Base-by-base conservation (phyloP, 2,797 vertebrate genomes). In the Myotis daubentonii region DNA sequence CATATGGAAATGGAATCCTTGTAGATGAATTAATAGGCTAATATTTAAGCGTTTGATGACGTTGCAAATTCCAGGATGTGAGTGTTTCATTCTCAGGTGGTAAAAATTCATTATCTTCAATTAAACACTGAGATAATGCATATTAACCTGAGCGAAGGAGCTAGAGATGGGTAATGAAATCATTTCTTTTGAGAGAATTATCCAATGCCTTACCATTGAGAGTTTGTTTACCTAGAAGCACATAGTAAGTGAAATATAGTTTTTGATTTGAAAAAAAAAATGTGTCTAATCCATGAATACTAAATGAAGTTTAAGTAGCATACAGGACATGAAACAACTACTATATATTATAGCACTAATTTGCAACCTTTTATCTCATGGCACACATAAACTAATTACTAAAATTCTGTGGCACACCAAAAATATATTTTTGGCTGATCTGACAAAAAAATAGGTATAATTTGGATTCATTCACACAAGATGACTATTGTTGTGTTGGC, bases 1-100 rank as follows among this genome's bases (percentile, higher is more conserved):
- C 44, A 70, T 49, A 74, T 41, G 36, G 55, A 92, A 94, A 92
- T 70, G 23, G 20, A 89, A 78, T 92, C 8, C 1, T 87, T 6
- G 25, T 19, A 79, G 74, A 68, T 84, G 47, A 89, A 79, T 70
- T 82, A 90, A 49, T 68, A 70, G 53, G 17, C 66, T 89, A 79
- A 60, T 90, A 78, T 66, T 93, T 71, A 93, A 94, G 38, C 47
- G 87, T 79, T 25, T 91, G 76, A 89, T 95, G 85, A 94, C 25
- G 60, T 94, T 85, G 65, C 38, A 95, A 71, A 94, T 76, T 93
- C 41, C 8, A 93, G 53, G 74, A 74, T 16, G 41, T 62, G 57
- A 68, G 44, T 70, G 33, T 85, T 88, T 60, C 51, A 65, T 93
- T 91, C 36, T 81, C n/a, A 87, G 82, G n/a, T 6, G 74, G 62